A percentile compares a stretch with the other conserved stretches of the same genome.
These are phyloP conservation scores for Ctenicera cuprea DNA, from an alignment of 2,888 invertebrate species.

Conservation along the genomic window DNA sequence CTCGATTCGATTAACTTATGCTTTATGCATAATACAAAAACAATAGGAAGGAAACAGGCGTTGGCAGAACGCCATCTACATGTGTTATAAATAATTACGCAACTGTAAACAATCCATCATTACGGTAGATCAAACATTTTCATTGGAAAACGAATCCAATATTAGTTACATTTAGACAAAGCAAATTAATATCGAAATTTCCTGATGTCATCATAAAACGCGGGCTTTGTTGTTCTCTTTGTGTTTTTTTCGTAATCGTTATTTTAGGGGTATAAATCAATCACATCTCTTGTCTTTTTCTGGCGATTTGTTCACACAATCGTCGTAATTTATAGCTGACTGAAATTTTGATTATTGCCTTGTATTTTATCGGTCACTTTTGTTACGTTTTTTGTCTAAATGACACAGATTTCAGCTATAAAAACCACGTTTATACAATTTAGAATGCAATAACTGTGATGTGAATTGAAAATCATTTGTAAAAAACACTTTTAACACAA, in stretches of 20 bases:
- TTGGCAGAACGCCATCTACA: slow-evolving; percentile 12
- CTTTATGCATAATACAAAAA: not conserved
- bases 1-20: not conserved
- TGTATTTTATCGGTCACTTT: slow-evolving; percentile 24
- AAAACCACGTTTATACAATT: too few species aligned
- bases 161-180: slow-evolving; percentile 46
- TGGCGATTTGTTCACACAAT: slow-evolving; percentile 41
- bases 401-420: not conserved
- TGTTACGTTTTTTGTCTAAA: slow-evolving; percentile 4
- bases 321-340: slow-evolving; percentile 46
- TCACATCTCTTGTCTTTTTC: slow-evolving; percentile 40
- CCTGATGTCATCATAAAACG: slow-evolving; percentile 54
- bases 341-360: slow-evolving; percentile 39
- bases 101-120: slow-evolving; percentile 52
- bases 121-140: slow-evolving; percentile 29
- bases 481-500: too few species aligned
- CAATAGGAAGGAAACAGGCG: not conserved
- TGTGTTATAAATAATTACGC: slow-evolving; percentile 47
- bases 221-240: slow-evolving; percentile 50
- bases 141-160: slow-evolving; percentile 29
- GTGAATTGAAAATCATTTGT: too few species aligned
- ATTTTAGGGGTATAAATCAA: slow-evolving; percentile 54
- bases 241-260: slow-evolving; percentile 42
- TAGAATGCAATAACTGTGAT: too few species aligned
- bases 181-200: slow-evolving; percentile 57